phyloP scores from a whole-genome alignment of 2,888 invertebrate genomes.

The Polydrusus tereticollis region DNA sequence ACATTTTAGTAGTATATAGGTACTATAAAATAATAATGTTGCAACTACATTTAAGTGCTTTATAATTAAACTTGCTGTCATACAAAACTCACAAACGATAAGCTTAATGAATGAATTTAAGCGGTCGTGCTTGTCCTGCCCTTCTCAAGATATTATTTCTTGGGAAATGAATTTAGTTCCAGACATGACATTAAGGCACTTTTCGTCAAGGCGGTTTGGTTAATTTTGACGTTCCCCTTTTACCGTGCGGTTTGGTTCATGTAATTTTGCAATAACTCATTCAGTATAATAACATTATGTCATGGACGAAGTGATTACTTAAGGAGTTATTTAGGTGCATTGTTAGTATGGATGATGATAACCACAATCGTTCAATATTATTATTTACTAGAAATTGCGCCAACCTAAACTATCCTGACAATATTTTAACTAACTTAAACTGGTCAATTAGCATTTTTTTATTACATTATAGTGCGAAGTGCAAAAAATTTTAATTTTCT shows the following conservation, averaged over 20 bases:
- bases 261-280: not conserved
- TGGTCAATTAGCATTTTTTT: too few species aligned
- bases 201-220: not conserved
- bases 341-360: too few species aligned
- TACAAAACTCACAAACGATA: not conserved
- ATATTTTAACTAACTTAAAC: too few species aligned
- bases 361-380: too few species aligned
- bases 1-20: too few species aligned
- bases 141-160: conserved; percentile 1
- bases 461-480: too few species aligned
- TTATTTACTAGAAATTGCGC: too few species aligned
- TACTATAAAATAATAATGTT: not conserved
- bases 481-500: too few species aligned
- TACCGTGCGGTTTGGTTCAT: not conserved
- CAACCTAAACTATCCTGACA: too few species aligned
- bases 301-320: too few species aligned
- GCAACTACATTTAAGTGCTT: not conserved
- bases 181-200: not conserved
- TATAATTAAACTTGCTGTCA: not conserved
- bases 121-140: not conserved
- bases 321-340: too few species aligned
- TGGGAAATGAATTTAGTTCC: not conserved
- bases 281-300: too few species aligned
- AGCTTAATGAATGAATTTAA: not conserved
- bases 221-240: not conserved